Conservation (phyloP, 53 echinoderm and acorn worm genomes). For the Actinopyga echinites region DNA sequence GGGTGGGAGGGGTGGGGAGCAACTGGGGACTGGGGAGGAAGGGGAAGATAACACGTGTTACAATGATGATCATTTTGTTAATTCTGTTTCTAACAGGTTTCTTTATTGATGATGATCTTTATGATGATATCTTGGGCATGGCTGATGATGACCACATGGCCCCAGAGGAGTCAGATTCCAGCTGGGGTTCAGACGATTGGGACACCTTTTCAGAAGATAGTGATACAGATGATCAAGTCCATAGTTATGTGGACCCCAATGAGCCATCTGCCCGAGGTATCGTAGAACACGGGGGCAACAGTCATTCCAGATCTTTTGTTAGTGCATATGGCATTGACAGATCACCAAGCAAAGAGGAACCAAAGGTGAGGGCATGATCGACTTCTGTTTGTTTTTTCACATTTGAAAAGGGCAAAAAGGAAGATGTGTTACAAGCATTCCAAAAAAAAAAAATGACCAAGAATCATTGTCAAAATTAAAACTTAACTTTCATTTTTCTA, state of each 20-base stretch:
- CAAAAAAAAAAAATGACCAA: too few relatives aligned
- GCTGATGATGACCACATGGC: conserved; percentile 71
- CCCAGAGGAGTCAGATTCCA: conserved; percentile 78
- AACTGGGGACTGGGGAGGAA: too few relatives aligned
- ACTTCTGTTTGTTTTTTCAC: not conserved
- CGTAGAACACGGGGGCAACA: conserved; percentile 50
- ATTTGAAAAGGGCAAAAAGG: too few relatives aligned
- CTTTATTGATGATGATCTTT: conserved; percentile 98
- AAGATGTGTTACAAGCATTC: too few relatives aligned
- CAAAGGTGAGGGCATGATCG: conserved; percentile 40
- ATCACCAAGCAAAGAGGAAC: conserved; percentile 47
- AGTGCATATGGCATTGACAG: conserved; percentile 78
- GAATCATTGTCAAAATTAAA: too few relatives aligned
- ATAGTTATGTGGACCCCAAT: conserved; percentile 70
- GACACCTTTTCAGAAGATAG: conserved; percentile 87
- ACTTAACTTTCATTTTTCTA: too few relatives aligned
- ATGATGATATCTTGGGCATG: conserved; percentile 83
- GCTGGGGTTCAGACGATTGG: conserved; percentile 98
- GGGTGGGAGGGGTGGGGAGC: not conserved
- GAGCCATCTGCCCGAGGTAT: conserved; percentile 62
- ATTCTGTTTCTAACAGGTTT: conserved; percentile 38
- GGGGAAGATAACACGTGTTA: not conserved
- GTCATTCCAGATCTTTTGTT: conserved; percentile 53
- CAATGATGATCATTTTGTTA: not conserved
- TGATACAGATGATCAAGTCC: conserved; percentile 81